These are phyloP conservation scores for Odocoileus hemionus DNA, from an alignment of 2,113 vertebrate genomes.

Conservation along the genomic window DNA sequence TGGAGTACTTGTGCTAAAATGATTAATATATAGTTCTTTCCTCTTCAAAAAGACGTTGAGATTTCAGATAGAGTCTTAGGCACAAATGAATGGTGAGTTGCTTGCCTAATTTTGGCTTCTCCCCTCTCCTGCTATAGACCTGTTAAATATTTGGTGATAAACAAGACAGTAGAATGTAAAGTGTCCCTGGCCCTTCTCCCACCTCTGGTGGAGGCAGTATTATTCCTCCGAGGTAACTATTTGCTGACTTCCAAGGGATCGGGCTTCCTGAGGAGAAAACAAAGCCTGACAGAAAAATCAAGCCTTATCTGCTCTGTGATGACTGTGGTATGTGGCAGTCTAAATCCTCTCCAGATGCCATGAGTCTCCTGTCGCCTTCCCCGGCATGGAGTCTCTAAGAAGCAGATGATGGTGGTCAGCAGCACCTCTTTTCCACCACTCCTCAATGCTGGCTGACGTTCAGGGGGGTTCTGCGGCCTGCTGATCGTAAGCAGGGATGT, in stretches of 20 bases:
- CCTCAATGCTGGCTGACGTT: not conserved
- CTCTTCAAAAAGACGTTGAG: not conserved
- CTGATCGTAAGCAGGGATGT: not conserved
- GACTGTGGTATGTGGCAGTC: not conserved
- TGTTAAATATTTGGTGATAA: not conserved
- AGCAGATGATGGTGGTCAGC: fast-evolving
- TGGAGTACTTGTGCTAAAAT: not conserved
- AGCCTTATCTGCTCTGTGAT: not conserved
- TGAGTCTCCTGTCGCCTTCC: not conserved
- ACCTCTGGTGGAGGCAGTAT: not conserved
- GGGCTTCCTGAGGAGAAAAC: not conserved
- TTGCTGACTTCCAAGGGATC: not conserved
- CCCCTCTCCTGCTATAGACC: not conserved
- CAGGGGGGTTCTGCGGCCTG: not conserved
- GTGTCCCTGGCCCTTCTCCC: not conserved
- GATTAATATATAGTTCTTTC: not conserved
- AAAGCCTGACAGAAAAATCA: not conserved
- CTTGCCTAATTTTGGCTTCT: not conserved
- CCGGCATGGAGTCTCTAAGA: not conserved
- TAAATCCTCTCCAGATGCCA: not conserved
- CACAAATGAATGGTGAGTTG: not conserved
- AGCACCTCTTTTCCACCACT: not conserved
- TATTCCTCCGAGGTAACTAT: not conserved
- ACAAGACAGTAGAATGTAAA: not conserved
- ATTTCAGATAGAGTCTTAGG: not conserved